Conservation (phyloP, 35 echinoderm and acorn worm genomes). For the Chiridota heheva region DNA sequence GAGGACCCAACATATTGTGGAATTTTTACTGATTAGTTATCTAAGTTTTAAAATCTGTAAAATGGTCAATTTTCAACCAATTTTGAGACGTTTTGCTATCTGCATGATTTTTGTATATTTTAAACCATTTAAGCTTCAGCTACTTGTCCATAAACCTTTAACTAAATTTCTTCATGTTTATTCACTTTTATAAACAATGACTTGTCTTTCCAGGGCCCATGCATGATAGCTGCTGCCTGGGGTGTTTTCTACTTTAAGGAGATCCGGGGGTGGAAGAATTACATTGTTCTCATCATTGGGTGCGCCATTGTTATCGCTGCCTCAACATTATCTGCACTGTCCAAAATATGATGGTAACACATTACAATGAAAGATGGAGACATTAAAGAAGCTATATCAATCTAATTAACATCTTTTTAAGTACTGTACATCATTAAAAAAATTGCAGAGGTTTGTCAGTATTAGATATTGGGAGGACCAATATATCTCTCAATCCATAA, state of each 20-base stretch:
- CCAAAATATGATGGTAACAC: constrained; percentile 44
- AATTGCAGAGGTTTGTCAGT: too few relatives aligned
- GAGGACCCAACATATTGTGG: background rate
- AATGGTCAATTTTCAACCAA: too few relatives aligned
- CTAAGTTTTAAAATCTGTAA: background rate
- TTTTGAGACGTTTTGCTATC: too few relatives aligned
- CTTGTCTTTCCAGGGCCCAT: constrained; percentile 61
- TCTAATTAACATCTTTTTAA: too few relatives aligned
- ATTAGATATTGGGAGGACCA: too few relatives aligned
- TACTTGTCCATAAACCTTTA: background rate
- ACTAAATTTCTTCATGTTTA: background rate
- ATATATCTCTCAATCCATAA: too few relatives aligned
- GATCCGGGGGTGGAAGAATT: constrained; percentile 76
- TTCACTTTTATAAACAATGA: background rate
- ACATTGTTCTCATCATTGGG: constrained; percentile 59
- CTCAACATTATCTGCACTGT: constrained; percentile 60
- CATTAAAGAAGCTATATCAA: too few relatives aligned
- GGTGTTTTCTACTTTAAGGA: constrained; percentile 82
- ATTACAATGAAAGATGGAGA: background rate
- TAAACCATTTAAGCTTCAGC: too few relatives aligned
- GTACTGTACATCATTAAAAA: too few relatives aligned
- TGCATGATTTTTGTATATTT: too few relatives aligned
- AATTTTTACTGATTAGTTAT: background rate
- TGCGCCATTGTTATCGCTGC: constrained; percentile 53
- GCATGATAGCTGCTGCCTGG: constrained; percentile 80